These are phyloP conservation scores for Hippocampus comes DNA, from an alignment of 2,113 vertebrate species.

Conservation along the genomic window DNA sequence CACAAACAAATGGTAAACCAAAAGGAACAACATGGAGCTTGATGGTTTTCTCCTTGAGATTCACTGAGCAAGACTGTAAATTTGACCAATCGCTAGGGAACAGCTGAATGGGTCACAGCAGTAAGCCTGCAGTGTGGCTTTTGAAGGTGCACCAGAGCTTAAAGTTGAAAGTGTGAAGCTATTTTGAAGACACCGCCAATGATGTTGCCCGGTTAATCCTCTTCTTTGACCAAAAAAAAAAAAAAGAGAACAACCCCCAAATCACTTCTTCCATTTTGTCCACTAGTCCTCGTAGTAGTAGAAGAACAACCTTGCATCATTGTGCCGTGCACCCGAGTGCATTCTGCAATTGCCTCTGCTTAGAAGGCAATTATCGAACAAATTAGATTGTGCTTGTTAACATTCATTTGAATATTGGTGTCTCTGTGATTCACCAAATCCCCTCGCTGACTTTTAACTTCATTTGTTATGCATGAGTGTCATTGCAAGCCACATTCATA, in stretches of 20 bases:
- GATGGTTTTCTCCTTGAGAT: no score
- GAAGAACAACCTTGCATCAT: constrained; percentile 52
- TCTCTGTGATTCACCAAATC: constrained; percentile 58
- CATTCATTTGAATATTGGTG: constrained; percentile 68
- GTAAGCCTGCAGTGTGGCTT: not conserved
- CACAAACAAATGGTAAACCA: no score
- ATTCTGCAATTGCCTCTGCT: constrained; percentile 33
- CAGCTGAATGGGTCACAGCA: not conserved
- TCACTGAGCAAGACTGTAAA: not conserved
- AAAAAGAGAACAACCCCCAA: constrained; percentile 47
- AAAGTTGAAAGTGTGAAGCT: constrained; percentile 33
- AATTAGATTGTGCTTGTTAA: constrained; percentile 63
- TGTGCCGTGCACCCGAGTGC: constrained; percentile 28
- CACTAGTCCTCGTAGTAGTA: constrained; percentile 50
- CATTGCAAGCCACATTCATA: constrained; percentile 58
- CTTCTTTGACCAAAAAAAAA: constrained; percentile 10
- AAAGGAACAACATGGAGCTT: no score
- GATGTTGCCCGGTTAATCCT: constrained; percentile 54
- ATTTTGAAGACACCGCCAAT: constrained; percentile 43
- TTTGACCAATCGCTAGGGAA: not conserved
- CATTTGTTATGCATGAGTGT: constrained; percentile 61
- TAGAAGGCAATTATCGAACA: constrained; percentile 56
- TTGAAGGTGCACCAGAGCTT: constrained; percentile 10
- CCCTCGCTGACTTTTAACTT: constrained; percentile 56
- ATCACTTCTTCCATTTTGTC: constrained; percentile 44